Base-by-base conservation (phyloP, 2,113 vertebrate species). In the Lepisosteus oculatus region DNA sequence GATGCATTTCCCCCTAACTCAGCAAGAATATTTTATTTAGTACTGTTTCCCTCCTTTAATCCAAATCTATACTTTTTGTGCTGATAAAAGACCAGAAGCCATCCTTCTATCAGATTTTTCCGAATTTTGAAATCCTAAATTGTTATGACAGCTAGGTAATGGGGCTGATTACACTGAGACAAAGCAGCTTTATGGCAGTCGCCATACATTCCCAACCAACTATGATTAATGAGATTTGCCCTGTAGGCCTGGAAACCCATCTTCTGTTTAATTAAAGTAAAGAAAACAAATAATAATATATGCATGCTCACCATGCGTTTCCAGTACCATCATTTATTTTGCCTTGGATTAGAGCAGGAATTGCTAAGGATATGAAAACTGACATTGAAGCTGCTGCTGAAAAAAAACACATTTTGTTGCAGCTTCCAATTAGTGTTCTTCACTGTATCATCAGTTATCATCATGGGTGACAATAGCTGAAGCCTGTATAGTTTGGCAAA, bases 171-270 rank as follows among this genome's bases (percentile, higher is more conserved):
- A 59, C 57, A 59, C 57, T n/a, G 12, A 59, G 57, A 59, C 12
- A 59, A 59, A 59, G 57, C 14, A 59, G 57, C n/a, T 59, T 59
- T 59, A 59, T 5, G 57, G n/a, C 57, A 59, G 57, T 59, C 5
- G 12, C 12, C 57, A 15, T 59, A 59, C 11, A 59, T 59, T 59
- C 57, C 57, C n/a, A 15, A 59, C 57, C 57, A 59, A 13, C 57
- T 11, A 59, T 59, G 57, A 59, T 59, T 59, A 59, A 59, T 59
- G 57, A 59, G 57, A 59, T 59, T n/a, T 59, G 57, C 57, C 57
- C 57, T 59, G 57, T n/a, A 59, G 57, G 57, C 57, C 57, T 59
- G 57, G n/a, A 59, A 59, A 59, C 57, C 57, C 57, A 59, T 59
- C 57, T 6, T 59, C 6, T 59, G n/a, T 13, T 59, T 59, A 59